Conservation (phyloP, 2,888 invertebrate genomes). For the Patella ulyssiponensis region DNA sequence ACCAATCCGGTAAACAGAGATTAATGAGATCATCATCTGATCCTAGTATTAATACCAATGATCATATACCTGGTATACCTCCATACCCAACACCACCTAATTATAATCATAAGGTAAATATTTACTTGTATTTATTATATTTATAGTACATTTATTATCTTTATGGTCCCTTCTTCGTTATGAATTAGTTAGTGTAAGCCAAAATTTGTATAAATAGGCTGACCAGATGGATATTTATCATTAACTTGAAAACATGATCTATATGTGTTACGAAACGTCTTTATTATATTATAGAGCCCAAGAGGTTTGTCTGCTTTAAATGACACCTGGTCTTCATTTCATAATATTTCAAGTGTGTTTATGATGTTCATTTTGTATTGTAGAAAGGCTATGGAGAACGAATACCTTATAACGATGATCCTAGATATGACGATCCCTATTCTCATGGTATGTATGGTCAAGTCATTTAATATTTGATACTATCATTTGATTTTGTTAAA, state of each 20-base stretch:
- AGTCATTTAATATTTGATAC: background rate
- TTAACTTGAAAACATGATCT: no score
- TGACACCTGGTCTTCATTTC: no score
- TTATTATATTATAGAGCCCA: no score
- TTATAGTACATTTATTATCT: no score
- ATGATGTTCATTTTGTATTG: background rate
- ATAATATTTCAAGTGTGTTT: background rate
- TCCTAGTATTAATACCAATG: slow-evolving; percentile 94
- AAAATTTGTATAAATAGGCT: no score
- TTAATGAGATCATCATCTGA: slow-evolving; percentile 89
- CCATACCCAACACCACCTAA: slow-evolving; percentile 81
- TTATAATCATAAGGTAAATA: slow-evolving; percentile 73
- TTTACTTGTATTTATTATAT: background rate
- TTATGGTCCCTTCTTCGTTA: no score
- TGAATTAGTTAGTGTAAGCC: no score
- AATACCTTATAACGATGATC: slow-evolving; percentile 3
- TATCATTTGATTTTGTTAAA: no score
- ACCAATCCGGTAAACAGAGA: slow-evolving; percentile 45
- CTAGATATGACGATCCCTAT: background rate
- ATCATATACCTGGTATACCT: slow-evolving; percentile 73
- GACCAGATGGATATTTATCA: no score
- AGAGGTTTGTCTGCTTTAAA: no score
- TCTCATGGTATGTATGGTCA: background rate
- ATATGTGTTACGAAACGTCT: no score
- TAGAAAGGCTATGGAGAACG: background rate